phyloP scores from a whole-genome alignment of 1,140 invertebrate species.

The Psix sp. region DNA sequence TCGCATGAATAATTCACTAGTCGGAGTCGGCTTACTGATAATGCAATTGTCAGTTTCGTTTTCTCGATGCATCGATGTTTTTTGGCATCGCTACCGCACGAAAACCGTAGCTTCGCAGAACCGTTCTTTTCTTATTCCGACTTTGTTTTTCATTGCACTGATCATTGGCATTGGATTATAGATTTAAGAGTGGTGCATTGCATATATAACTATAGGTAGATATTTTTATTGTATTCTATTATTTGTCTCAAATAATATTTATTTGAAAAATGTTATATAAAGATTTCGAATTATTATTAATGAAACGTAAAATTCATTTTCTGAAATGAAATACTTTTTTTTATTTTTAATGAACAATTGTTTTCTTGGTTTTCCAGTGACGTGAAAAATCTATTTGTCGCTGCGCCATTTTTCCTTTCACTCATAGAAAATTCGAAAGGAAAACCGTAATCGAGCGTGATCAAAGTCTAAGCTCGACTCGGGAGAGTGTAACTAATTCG shows the following conservation, averaged over 20 bases:
- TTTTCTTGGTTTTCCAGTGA: too few relatives aligned
- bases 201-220: constrained; percentile 43
- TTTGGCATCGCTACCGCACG: constrained; percentile 20
- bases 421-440: constrained; percentile 22
- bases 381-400: constrained; percentile 23
- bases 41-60: constrained; percentile 29
- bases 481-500: constrained; percentile 33
- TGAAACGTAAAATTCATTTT: too few relatives aligned
- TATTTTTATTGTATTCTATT: too few relatives aligned
- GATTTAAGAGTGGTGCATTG: constrained; percentile 38
- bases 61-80: constrained; percentile 2
- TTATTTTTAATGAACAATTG: too few relatives aligned
- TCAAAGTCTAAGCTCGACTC: constrained; percentile 2
- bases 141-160: too few relatives aligned
- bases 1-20: constrained; percentile 36
- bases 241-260: too few relatives aligned
- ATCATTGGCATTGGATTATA: constrained; percentile 51
- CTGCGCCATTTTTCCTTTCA: constrained; percentile 21
- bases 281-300: too few relatives aligned
- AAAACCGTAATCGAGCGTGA: constrained; percentile 29
- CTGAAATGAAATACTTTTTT: too few relatives aligned
- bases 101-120: constrained; percentile 36
- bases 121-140: too few relatives aligned
- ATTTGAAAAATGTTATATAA: too few relatives aligned
- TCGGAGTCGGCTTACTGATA: constrained; percentile 10